Base-by-base conservation (phyloP, 1,140 invertebrate genomes). In the Drosophila teissieri region DNA sequence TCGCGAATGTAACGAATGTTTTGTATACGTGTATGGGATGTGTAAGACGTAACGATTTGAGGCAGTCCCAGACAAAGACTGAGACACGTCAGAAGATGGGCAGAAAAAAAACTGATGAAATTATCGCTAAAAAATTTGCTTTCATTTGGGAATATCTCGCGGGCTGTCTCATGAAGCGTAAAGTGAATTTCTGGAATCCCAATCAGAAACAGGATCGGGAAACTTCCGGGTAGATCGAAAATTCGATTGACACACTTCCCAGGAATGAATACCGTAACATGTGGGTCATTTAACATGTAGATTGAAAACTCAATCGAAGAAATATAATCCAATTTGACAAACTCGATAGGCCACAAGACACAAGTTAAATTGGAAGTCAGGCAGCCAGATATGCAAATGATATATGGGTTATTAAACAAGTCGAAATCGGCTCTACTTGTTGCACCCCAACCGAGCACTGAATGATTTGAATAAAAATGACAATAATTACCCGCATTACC, bases 211-310 rank as follows among this genome's bases (percentile, higher is more conserved):
- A 54, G 60, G 14, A 60, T 39, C 39, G 15, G 39, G 17, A 54
- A 46, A 68, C 49, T 69, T 80, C 69, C 58, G 72, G 54, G 58
- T 44, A 44, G 61, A 76, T 54, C 37, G 4, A 15, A 61, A 34
- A 42, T 14, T 51, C 44, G 61, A 65, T 76, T 86, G 82, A 73
- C 79, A 76, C 60, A 77, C 40, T 85, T 80, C 39, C 8, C 49
- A 27, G 58, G 40, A 57, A 62, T 36, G 24, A 61, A 10, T 31
- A 6, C 24, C 19, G 17, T 51, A 58, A 60, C 60, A 86, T 88
- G 83, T 88, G 83, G 83, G 83, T 88, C 51, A 88, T 88, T 88
- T 79, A 51, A 73, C 72, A 88, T 88, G 83, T 83, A 88, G 79
- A 88, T 89, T 83, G 72, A 88, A 79, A 73, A 89, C 83, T 88